Base-by-base conservation (phyloP, 1,140 invertebrate genomes). In the Capitella teleta region DNA sequence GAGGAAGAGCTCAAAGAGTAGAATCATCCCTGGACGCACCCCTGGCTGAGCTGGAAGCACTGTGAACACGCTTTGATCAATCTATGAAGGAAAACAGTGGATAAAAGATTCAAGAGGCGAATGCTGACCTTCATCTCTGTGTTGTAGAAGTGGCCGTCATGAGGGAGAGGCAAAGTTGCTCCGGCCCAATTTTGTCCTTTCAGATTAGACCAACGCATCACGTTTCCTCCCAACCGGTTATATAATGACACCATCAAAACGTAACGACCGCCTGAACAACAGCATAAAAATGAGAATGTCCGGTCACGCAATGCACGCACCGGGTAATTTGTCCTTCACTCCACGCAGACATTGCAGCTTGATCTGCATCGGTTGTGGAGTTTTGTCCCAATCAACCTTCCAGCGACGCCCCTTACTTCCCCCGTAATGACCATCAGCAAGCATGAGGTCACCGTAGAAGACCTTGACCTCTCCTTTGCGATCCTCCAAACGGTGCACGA, bases 321-420 rank as follows among this genome's bases (percentile, higher is more conserved):
- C 59, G 49, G 67, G 67, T n/a, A 64, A 45, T 56, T 69, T 69
- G 53, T 69, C 63, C 44, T 64, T 63, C 6, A 69, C 61, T 3
- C 67, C 67, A 40, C 67, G 52, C 8, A 69, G 55, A 60, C 62
- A 65, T 34, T 64, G 64, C 19, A 69, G 47, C 44, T 69, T 69
- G 28, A 67, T 51, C 36, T 67, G 60, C 36, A 69, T 58, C 5
- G 67, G 67, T 47, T 67, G 67, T 25, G 65, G 67, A 2, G 65
- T 65, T 28, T 53, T 57, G 50, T 67, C 52, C 67, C 67, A 69
- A 52, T 69, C 67, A 1, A 69, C 62, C 53, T 67, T 67, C 63
- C 65, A 69, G 16, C 66, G 54, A 23, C 64, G 52, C 28, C 64
- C 63, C 45, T 58, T 50, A 41, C 57, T 60, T 8, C 64, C 66